Base-by-base conservation (phyloP, 2,888 invertebrate genomes). In the Lottia gigantea region DNA sequence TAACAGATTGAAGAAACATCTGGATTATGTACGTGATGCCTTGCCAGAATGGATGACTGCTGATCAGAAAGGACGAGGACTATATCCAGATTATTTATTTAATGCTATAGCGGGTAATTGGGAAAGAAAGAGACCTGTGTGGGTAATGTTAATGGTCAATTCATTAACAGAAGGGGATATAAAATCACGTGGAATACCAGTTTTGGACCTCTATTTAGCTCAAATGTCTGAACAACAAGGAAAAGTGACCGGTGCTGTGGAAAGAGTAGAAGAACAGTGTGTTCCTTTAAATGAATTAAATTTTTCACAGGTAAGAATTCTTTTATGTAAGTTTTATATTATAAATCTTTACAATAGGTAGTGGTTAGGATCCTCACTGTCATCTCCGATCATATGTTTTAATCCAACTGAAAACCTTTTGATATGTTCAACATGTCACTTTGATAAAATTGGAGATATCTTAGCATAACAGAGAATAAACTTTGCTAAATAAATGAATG, bases 121-220 rank as follows among this genome's bases (percentile, higher is more conserved):
- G 91, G 89, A 90, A 73, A 81, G 89, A 46, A 91, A 91, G 82
- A 82, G 90, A 49, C 91, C 91, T 0, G 88, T 91, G 47, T 91
- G 91, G 91, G 88, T 91, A 67, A 89, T 91, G 87, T 83, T 91
- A 71, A 88, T 91, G 87, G 85, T 91, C 63, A 90, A 91, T 80
- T 90, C 91, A 26, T 81, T 91, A 79, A 90, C 90, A 19, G 90
- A 90, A 78, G 85, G 86, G 74, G 89, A 90, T 79, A 85, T 90
- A 47, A 85, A 86, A 75, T 85, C 89, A 66, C 81, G 89, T 66
- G 88, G 90, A 63, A 87, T 89, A 68, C 91, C 91, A 8, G 90
- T 91, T 63, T 82, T 91, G 71, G 91, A 91, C 81, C 82, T 91
- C 25, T 91, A 89, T 82, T 82, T 91, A 71, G 91, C 91, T 1